Percentiles rank a stretch among this genome's conserved stretches.
Conservation (phyloP, 2,888 invertebrate species). For the Dynastes hyllus region DNA sequence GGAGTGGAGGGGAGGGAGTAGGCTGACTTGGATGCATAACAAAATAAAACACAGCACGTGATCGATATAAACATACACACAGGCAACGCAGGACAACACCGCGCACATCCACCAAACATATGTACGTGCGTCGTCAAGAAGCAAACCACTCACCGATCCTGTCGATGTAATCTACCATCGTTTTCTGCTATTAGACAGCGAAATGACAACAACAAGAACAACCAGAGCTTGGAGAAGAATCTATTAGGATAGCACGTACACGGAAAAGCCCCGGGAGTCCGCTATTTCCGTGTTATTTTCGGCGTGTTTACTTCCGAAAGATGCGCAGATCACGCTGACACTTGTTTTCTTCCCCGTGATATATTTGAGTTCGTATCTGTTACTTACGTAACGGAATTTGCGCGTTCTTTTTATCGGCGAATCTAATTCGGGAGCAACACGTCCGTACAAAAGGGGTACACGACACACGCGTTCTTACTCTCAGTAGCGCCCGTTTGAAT, state of each 20-base stretch:
- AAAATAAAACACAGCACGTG: constrained; percentile 55
- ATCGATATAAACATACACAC: constrained; percentile 56
- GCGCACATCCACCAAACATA: constrained; percentile 32
- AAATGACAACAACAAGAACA: neutral
- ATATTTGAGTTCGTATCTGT: constrained; percentile 4
- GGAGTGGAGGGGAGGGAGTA: neutral
- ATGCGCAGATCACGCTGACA: constrained; percentile 55
- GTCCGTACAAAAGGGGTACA: neutral
- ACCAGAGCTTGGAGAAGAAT: too few species aligned
- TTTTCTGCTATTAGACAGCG: neutral
- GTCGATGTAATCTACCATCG: constrained; percentile 67
- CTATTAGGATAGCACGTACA: too few species aligned
- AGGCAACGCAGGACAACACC: neutral
- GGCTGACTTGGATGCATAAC: neutral
- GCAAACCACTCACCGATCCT: constrained; percentile 66
- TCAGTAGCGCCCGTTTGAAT: constrained; percentile 66
- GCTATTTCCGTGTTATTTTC: constrained; percentile 1
- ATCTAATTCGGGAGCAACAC: constrained; percentile 53
- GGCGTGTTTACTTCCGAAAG: constrained; percentile 36
- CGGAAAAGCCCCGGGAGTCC: neutral
- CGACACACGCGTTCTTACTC: constrained; percentile 67
- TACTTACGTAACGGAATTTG: neutral
- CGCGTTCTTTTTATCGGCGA: constrained; percentile 4
- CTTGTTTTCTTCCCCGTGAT: constrained; percentile 63
- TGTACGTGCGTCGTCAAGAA: neutral